These are phyloP conservation scores for Campylorhamphus procurvoides DNA, from an alignment of 2,113 vertebrate species.

Conservation along the genomic window DNA sequence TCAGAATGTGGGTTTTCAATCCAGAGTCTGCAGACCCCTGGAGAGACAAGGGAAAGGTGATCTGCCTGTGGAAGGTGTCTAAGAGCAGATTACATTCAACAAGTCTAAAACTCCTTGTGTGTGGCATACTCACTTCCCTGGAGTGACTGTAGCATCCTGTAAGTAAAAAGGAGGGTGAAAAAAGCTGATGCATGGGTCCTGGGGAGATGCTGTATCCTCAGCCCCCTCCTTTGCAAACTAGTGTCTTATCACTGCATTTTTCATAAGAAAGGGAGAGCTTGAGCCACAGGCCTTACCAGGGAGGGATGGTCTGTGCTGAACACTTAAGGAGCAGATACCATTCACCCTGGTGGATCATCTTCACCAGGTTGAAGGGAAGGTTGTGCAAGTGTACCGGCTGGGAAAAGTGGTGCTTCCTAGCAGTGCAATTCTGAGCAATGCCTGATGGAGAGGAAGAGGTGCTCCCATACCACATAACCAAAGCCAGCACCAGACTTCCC, in stretches of 20 bases:
- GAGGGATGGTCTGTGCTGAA: background rate
- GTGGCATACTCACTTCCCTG: background rate
- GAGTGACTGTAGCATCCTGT: background rate
- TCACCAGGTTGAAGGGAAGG: conserved; percentile 83
- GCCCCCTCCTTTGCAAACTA: background rate
- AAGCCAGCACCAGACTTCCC: background rate
- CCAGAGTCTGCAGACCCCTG: background rate
- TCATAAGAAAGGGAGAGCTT: background rate
- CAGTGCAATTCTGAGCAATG: conserved; percentile 79
- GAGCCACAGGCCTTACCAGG: rapidly evolving
- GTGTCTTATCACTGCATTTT: background rate
- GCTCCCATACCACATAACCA: background rate
- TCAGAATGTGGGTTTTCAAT: background rate
- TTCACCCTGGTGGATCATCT: conserved; percentile 86
- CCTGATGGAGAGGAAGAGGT: conserved; percentile 40
- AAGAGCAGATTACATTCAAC: background rate
- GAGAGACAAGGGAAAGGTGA: background rate
- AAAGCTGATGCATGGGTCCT: background rate
- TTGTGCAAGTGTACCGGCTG: conserved; percentile 82
- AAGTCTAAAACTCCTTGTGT: background rate
- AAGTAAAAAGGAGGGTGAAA: background rate
- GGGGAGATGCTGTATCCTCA: background rate
- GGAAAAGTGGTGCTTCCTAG: conserved; percentile 88
- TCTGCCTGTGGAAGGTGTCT: background rate
- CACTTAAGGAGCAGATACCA: conserved; percentile 86